Evolutionary conservation across 1,140 invertebrate species (phyloP), one percentile per base, ranked within the genome.

Genomic region (Drosophila trapezifrons): DNA sequence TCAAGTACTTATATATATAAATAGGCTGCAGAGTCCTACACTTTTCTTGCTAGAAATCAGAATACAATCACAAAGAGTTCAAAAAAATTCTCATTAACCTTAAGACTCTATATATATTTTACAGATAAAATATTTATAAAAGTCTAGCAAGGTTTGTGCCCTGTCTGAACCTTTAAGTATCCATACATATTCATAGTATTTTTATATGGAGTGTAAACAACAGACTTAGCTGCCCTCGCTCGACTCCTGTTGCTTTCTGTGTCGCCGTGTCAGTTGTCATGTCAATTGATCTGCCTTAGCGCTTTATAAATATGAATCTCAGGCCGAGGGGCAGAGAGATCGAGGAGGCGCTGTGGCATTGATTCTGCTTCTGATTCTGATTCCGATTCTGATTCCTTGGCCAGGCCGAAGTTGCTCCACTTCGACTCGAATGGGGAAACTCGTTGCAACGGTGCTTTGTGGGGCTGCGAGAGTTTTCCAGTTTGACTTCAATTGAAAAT

Each of bases 361-460:
- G 58, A 60, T 60, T 67, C 27, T 15, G 25, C 32, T 13, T 64
- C 20, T 3, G 43, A 49, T 63, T 63, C 57, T 15, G 57, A 58
- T 4, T 49, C 59, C n/a, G 64, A 40, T 29, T 45, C 42, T 25
- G 72, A 67, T 67, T 83, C 82, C 77, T 85, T 74, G 60, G 76
- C 40, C 49, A 52, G 37, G 38, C 25, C 15, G 32, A 42, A 45
- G 73, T 40, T 85, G 81, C 81, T 85, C 81, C 60, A 85, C 83
- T 79, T 85, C 57, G 70, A 32, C 63, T 69, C 56, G 71, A 54
- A 46, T 52, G 58, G 51, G 67, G 43, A 49, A 77, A 66, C 78
- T 76, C 9, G 78, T 70, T 84, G 81, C 81, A 84, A 84, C 80
- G 80, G 80, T 85, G 62, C 81, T 85, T 83, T 76, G 47, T 62